Conservation (phyloP, 2,888 invertebrate species). For the Cabera pusaria region DNA sequence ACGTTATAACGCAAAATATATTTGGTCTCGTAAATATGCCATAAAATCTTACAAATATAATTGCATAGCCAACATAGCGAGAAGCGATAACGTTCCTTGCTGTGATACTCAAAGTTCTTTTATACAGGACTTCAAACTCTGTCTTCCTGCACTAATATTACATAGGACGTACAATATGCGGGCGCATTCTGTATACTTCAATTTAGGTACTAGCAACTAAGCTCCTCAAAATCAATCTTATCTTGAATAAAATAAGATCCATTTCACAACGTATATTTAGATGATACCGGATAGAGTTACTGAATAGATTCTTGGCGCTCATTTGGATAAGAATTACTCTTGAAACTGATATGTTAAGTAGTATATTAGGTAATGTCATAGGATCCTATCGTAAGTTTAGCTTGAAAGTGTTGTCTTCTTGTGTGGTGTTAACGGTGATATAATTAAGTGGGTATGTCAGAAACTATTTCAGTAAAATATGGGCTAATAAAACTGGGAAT, state of each 20-base stretch:
- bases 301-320: slow-evolving; percentile 28
- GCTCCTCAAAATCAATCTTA: slow-evolving; percentile 4
- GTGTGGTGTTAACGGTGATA: slow-evolving; percentile 14
- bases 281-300: slow-evolving; percentile 25
- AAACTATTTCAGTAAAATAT: too few relatives aligned
- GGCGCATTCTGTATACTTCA: slow-evolving; percentile 54
- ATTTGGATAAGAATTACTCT: slow-evolving; percentile 32
- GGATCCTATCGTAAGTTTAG: slow-evolving; percentile 19
- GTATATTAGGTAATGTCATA: slow-evolving; percentile 26
- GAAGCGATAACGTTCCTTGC: too few relatives aligned
- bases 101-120: too few relatives aligned
- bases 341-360: slow-evolving; percentile 34
- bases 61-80: slow-evolving; percentile 7
- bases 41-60: too few relatives aligned
- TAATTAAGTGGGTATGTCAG: not conserved
- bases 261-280: too few relatives aligned
- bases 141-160: slow-evolving; percentile 25
- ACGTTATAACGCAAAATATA: too few relatives aligned
- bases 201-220: slow-evolving; percentile 9
- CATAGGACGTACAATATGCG: slow-evolving; percentile 49
- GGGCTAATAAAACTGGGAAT: too few relatives aligned
- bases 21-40: too few relatives aligned
- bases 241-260: too few relatives aligned
- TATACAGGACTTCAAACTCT: slow-evolving; percentile 6
- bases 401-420: slow-evolving; percentile 11